Conservation (phyloP, 2,797 vertebrate species). For the Pteronotus mesoamericanus region DNA sequence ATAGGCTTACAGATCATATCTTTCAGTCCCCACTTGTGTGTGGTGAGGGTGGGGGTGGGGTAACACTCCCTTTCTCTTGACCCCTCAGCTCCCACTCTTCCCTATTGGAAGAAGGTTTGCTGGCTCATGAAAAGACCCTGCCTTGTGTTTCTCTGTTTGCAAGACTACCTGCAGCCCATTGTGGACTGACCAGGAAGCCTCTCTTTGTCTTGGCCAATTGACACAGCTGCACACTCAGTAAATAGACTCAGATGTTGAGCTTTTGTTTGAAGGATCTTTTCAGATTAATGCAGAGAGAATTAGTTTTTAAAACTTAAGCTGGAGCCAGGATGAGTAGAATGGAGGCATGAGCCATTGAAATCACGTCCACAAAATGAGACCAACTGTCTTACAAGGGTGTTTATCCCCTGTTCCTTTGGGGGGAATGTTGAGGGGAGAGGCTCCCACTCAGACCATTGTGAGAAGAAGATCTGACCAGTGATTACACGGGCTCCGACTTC, state of each 20-base stretch:
- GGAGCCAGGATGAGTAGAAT: constrained; percentile 76
- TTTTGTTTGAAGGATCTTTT: constrained; percentile 81
- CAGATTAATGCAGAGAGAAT: constrained; percentile 81
- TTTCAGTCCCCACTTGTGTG: constrained; percentile 65
- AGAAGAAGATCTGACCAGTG: neutral
- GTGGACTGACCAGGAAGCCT: constrained; percentile 83
- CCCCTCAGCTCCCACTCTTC: constrained; percentile 50
- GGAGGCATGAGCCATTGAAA: constrained; percentile 79
- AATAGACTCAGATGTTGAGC: constrained; percentile 82
- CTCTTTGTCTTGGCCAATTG: constrained; percentile 89
- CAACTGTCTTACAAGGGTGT: constrained; percentile 39
- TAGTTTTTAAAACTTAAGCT: constrained; percentile 80
- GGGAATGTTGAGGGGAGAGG: constrained; percentile 49
- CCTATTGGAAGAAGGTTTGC: constrained; percentile 67
- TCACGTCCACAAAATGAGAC: constrained; percentile 72
- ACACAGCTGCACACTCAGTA: constrained; percentile 94
- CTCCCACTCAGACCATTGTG: constrained; percentile 14
- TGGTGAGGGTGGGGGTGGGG: constrained; percentile 30
- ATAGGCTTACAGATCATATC: constrained; percentile 73
- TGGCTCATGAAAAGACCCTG: constrained; percentile 80
- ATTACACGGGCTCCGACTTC: neutral
- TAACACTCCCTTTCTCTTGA: constrained; percentile 69
- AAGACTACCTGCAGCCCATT: constrained; percentile 82
- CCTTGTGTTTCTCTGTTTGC: constrained; percentile 78
- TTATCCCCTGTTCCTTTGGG: constrained; percentile 74